Evolutionary conservation across 2,113 vertebrate genomes (phyloP).

Genomic region (Cairina moschata): DNA sequence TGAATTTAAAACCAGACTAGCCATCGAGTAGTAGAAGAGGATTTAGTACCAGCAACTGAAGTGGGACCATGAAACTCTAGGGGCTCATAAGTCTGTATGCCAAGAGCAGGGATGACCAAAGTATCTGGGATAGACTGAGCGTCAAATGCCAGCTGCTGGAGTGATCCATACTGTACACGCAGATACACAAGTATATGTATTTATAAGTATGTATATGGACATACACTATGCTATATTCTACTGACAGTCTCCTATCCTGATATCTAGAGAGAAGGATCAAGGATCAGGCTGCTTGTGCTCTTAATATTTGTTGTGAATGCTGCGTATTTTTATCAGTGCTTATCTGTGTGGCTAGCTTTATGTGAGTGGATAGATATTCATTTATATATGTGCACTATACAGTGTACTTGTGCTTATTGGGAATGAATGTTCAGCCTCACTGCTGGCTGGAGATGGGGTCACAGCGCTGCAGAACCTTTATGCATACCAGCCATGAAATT

Average conservation of each 20-base stretch:
- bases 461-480: background rate
- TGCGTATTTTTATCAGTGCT: accelerated
- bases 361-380: background rate
- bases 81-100: background rate
- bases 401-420: background rate
- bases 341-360: background rate
- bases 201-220: background rate
- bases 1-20: background rate
- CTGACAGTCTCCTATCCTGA: background rate
- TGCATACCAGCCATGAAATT: background rate
- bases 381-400: accelerated
- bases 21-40: background rate
- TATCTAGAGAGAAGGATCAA: background rate
- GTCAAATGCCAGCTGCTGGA: background rate
- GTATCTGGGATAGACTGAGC: background rate
- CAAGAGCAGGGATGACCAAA: background rate
- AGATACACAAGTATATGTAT: accelerated
- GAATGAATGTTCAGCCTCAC: background rate
- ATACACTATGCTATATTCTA: background rate
- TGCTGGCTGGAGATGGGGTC: background rate
- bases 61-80: background rate
- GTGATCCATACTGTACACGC: background rate
- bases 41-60: background rate
- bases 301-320: background rate
- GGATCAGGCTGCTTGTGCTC: background rate